These are phyloP conservation scores for Tetranychus truncatus DNA, from an alignment of 2,888 invertebrate genomes.

Conservation along the genomic window DNA sequence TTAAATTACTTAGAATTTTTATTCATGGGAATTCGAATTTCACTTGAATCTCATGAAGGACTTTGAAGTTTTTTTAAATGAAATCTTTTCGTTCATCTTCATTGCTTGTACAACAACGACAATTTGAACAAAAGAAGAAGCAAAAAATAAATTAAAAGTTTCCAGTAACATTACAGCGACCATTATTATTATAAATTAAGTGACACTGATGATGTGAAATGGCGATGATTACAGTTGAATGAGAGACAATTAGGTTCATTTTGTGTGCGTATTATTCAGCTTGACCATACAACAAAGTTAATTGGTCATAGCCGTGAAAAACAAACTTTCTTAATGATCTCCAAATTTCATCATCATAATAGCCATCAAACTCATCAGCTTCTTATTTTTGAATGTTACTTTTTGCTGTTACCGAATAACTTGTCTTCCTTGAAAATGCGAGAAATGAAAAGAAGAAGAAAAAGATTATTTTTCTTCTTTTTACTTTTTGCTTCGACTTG, in stretches of 20 bases:
- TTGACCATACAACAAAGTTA: neutral
- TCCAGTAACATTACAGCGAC: neutral
- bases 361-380: too few species aligned
- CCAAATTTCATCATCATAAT: neutral
- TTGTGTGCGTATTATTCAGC: neutral
- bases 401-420: neutral
- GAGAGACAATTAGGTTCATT: neutral
- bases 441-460: too few species aligned
- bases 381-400: neutral
- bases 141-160: neutral
- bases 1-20: neutral
- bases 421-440: neutral
- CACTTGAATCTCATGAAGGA: too few species aligned
- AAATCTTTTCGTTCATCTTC: neutral
- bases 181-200: neutral
- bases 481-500: too few species aligned
- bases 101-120: neutral
- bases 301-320: neutral
- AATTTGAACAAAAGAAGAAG: neutral
- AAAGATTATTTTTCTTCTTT: too few species aligned
- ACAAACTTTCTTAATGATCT: neutral
- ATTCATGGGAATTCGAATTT: neutral
- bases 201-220: neutral
- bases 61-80: neutral
- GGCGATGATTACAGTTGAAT: neutral